Evolutionary conservation across 2,797 vertebrate genomes (phyloP), one percentile per base, ranked within the genome.

Genomic region (Sebastes taczanowskii): DNA sequence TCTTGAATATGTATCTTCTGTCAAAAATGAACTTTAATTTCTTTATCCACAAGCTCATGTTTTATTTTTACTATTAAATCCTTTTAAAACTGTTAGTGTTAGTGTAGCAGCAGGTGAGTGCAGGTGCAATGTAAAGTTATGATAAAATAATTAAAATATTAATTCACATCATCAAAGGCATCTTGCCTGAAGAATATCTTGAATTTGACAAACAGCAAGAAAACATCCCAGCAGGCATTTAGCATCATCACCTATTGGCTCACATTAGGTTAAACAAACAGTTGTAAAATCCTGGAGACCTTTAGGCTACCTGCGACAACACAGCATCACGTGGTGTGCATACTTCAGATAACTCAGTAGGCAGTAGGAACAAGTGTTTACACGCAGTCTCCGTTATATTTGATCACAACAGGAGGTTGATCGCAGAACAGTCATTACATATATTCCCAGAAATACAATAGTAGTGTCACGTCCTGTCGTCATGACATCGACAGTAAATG

Each of bases 381-480:
- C 10, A 3, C 13, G 4, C 34, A 7, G 34, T 5, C 35, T 22
- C 11, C 3, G 1, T 34, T 11, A 2, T 9, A 16, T n/a, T 9
- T 29, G 13, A 29, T 23, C 6, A 14, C 6, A 6, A 20, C 30
- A n/a, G 55, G 6, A 6, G 25, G 1, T 2, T 14, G 6, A 2
- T 49, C 11, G 9, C 11, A 18, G 14, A 11, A 1, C 11, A 4
- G 4, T 11, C 10, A 42, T 1, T 42, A 42, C 2, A 1, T 30
- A 0, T 1, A 65, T 42, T 4, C 11, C 6, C 2, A 20, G 6
- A 2, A 25, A 27, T 2, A 8, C 2, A 23, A 22, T 6, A 3
- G 14, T 5, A 16, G 32, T 29, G n/a, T 32, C 65, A 10, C 2
- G 27, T 35, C 49, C 6, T 8, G 7, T 52, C 16, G 9, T 29